These are phyloP conservation scores for Erebia ligea DNA, from an alignment of 2,888 invertebrate species.

Conservation along the genomic window DNA sequence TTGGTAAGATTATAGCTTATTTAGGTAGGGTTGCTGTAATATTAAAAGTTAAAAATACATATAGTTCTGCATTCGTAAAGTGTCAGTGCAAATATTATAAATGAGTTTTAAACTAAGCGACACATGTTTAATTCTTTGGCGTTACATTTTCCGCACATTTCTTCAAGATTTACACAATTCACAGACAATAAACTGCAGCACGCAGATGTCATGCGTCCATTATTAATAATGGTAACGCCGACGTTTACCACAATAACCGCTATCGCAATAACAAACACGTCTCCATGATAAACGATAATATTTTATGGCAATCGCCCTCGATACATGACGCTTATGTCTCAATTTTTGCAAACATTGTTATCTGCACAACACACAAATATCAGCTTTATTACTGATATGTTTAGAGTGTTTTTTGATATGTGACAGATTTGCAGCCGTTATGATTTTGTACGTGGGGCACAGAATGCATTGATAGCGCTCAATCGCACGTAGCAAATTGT, in stretches of 20 bases:
- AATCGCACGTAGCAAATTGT: constrained; percentile 81
- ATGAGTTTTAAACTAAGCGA: background rate
- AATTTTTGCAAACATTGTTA: constrained; percentile 61
- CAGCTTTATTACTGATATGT: background rate
- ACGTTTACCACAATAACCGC: constrained; percentile 78
- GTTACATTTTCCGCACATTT: constrained; percentile 51
- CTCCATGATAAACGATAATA: constrained; percentile 78
- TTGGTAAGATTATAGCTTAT: too few relatives aligned
- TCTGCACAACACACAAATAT: constrained; percentile 1
- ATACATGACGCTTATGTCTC: constrained; percentile 73
- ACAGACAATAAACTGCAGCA: constrained; percentile 59
- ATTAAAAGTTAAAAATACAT: background rate
- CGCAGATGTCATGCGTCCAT: constrained; percentile 72
- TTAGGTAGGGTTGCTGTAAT: too few relatives aligned
- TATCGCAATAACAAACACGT: constrained; percentile 76
- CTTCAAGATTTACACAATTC: constrained; percentile 50
- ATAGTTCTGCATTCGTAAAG: background rate
- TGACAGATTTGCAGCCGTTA: constrained; percentile 48
- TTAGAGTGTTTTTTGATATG: constrained; percentile 42
- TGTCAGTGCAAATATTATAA: constrained; percentile 3
- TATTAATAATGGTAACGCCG: constrained; percentile 76
- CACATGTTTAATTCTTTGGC: background rate
- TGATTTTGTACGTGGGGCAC: constrained; percentile 60
- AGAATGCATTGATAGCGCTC: constrained; percentile 76
- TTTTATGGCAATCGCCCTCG: constrained; percentile 77